Evolutionary conservation across 2,797 vertebrate genomes (phyloP).

Genomic region (Esox lucius): DNA sequence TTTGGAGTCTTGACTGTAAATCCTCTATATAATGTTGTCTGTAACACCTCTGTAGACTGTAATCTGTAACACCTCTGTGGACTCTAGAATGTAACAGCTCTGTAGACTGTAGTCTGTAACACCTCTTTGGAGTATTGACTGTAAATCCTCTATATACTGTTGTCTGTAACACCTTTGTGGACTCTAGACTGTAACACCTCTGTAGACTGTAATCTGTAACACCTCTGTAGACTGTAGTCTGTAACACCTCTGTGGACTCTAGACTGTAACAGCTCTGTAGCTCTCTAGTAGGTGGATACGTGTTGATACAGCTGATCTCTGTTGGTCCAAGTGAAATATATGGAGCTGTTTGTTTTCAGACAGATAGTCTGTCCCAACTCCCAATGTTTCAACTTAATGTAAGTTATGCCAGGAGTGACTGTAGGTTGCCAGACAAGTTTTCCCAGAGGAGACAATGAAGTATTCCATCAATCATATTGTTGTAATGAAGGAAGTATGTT

Average conservation of each 20-base stretch:
- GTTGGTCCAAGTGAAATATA: conserved; percentile 81
- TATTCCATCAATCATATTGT: conserved; percentile 67
- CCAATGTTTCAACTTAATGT: not conserved
- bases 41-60: too few relatives aligned
- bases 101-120: too few relatives aligned
- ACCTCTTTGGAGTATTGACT: too few relatives aligned
- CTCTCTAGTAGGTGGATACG: conserved; percentile 76
- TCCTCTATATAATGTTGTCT: too few relatives aligned
- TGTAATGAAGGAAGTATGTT: conserved; percentile 78
- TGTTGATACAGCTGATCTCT: conserved; percentile 92
- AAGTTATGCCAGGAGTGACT: not conserved
- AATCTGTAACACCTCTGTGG: too few relatives aligned
- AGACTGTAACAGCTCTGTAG: not conserved
- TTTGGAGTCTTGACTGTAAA: too few relatives aligned
- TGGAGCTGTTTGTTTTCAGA: conserved; percentile 81
- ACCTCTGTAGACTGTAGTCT: not conserved
- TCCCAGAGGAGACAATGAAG: not conserved
- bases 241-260: not conserved
- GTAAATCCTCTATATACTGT: too few relatives aligned
- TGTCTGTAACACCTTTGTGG: too few relatives aligned
- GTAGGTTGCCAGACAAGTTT: not conserved
- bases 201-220: too few relatives aligned
- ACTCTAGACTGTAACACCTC: too few relatives aligned
- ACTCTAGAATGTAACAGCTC: too few relatives aligned
- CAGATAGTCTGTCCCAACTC: conserved; percentile 65